Evolutionary conservation across 2,113 vertebrate species (phyloP), one percentile per base, ranked within the genome.

Genomic region (Ictalurus furcatus): DNA sequence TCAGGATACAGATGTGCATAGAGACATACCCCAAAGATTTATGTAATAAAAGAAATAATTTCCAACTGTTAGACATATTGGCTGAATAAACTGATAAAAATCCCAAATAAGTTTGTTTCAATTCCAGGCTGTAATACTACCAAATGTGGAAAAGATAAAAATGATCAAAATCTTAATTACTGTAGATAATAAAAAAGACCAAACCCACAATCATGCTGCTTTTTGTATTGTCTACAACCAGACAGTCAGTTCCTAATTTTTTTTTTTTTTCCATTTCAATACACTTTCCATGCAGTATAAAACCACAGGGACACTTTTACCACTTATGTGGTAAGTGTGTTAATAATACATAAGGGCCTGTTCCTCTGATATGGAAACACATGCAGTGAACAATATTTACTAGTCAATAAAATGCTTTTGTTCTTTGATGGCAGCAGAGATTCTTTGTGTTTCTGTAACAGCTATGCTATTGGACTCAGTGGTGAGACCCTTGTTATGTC

Each of bases 251-350:
- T 88, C 17, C 34, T 37, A 37, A 65, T 78, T 56, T 17, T 34
- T 76, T 7, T 71, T 52, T 52, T 71, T 30, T 69, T 88, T 67
- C 34, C 85, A 84, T 69, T 88, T 67, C 34, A 87, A 84, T 86
- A 86, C 65, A 91, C 74, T 88, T 89, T 54, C 82, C 56, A 87
- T 34, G 52, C 28, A 78, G 48, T 74, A 88, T 87, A 88, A 69
- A 85, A 82, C 54, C 91, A 76, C 74, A 48, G 65, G 69, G 91
- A 92, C 85, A 85, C 88, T 92, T 92, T 90, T 88, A 91, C 91
- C 89, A 89, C 89, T 93, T 88, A 93, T 92, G 90, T 86, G 90
- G 92, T 93, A 94, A 93, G 91, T 88, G 89, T 63, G 88, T 91
- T 93, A 92, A 94, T 94, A 92, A 95, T 94, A 93, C 90, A 94